Base-by-base conservation (phyloP, 2,113 vertebrate species). In the Pyrgilauda ruficollis region DNA sequence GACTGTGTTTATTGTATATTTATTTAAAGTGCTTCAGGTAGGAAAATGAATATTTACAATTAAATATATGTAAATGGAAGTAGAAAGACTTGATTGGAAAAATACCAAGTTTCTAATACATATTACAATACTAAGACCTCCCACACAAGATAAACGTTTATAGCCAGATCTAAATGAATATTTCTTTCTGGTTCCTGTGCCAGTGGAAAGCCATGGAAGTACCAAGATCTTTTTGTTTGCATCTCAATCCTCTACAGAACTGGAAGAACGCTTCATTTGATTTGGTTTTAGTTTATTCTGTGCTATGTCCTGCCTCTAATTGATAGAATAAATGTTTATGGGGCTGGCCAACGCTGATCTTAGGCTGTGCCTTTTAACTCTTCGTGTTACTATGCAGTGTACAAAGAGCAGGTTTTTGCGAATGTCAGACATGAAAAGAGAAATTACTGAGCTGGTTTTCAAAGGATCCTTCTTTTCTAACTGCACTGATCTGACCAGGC, bases 101-200 rank as follows among this genome's bases (percentile, higher is more conserved):
- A 90, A 95, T 41, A 97, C 95, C 97, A 98, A 96, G 92, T 96
- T 95, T 96, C 92, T 97, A 96, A 97, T 97, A 96, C 94, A 97
- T 94, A 97, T 52, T 83, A 95, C 79, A 96, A 23, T 95, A 90
- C 73, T 91, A 86, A 97, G 97, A 84, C 59, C 97, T 97, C 97
- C 97, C 97, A 98, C 97, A 89, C 86, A 80, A 89, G 96, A 87
- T 62, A 93, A 96, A 93, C 30, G 19, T 96, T 97, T 94, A 87
- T 87, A 97, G 93, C 81, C 93, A 44, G 56, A 76, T 86, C 33
- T 96, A 80, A 93, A 84, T 93, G 62, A 94, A 53, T 92, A 76
- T 93, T 96, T 95, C 90, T 95, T 96, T 95, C 90, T 95, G 88
- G 69, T 90, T 96, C 92, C 84, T 75, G 39, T 94, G 91, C 91